Evolutionary conservation across 2,113 vertebrate genomes (phyloP).

Genomic region (Pseudois nayaur): DNA sequence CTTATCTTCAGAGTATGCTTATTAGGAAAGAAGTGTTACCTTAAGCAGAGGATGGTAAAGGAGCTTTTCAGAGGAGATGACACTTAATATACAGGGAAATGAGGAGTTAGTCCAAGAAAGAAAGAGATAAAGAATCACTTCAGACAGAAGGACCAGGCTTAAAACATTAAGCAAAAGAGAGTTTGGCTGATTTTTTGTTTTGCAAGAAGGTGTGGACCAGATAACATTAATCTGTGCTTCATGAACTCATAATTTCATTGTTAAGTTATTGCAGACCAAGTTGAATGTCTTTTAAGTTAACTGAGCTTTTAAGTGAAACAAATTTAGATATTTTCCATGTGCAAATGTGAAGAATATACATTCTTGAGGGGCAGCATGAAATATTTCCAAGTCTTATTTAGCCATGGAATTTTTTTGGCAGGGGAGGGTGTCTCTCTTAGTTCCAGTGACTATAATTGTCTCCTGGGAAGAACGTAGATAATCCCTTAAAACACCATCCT

Average conservation of each 20-base stretch:
- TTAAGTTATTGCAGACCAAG: constrained; percentile 8
- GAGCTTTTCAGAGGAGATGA: not conserved
- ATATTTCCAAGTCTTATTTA: not conserved
- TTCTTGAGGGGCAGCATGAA: not conserved
- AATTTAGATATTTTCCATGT: not conserved
- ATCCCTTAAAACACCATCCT: not conserved
- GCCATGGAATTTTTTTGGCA: not conserved
- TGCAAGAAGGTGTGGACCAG: not conserved
- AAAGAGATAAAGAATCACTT: not conserved
- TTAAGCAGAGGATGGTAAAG: not conserved
- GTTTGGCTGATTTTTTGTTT: not conserved
- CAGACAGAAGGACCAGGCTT: not conserved
- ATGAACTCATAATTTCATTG: not conserved
- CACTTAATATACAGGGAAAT: not conserved
- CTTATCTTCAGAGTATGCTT: not conserved
- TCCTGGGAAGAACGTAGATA: not conserved
- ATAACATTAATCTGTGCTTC: not conserved
- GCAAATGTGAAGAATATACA: not conserved
- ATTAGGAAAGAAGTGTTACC: not conserved
- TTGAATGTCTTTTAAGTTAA: constrained; percentile 1
- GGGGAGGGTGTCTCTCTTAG: not conserved
- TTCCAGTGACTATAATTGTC: not conserved
- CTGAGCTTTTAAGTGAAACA: constrained; percentile 5
- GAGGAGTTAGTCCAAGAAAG: not conserved
- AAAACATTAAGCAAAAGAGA: not conserved